phyloP scores from a whole-genome alignment of 2,113 vertebrate genomes.

The Alouatta palliata region DNA sequence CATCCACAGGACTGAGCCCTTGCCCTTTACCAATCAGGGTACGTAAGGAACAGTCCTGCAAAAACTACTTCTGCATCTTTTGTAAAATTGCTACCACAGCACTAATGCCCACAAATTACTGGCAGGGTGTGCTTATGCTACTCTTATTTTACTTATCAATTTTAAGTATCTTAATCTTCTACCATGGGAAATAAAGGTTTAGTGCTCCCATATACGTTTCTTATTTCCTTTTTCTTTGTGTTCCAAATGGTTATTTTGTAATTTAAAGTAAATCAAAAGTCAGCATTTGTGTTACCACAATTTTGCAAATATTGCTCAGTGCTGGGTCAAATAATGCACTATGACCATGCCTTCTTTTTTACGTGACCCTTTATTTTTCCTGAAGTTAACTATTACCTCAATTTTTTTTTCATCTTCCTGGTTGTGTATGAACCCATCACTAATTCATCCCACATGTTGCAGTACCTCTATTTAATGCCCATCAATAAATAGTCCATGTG shows the following conservation, averaged over 20 bases:
- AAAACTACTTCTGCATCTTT: neutral
- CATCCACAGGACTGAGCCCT: neutral
- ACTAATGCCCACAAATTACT: neutral
- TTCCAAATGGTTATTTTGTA: neutral
- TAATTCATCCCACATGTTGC: neutral
- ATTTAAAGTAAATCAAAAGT: conserved; percentile 15
- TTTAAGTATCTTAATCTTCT: neutral
- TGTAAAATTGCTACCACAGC: neutral
- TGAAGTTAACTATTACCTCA: neutral
- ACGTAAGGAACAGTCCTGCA: neutral
- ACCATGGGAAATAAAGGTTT: neutral
- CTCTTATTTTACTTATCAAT: neutral
- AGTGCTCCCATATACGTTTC: neutral
- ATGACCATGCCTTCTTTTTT: neutral
- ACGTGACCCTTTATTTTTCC: neutral
- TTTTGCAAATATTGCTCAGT: neutral
- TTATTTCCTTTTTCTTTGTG: neutral
- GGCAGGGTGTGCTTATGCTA: neutral
- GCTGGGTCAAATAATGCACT: neutral
- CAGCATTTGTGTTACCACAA: neutral
- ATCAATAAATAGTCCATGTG: neutral
- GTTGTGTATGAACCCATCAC: neutral
- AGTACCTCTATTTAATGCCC: neutral
- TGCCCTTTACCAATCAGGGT: neutral
- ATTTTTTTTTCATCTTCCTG: neutral